Conservation (phyloP, 2,113 vertebrate species). For the Lophius piscatorius region DNA sequence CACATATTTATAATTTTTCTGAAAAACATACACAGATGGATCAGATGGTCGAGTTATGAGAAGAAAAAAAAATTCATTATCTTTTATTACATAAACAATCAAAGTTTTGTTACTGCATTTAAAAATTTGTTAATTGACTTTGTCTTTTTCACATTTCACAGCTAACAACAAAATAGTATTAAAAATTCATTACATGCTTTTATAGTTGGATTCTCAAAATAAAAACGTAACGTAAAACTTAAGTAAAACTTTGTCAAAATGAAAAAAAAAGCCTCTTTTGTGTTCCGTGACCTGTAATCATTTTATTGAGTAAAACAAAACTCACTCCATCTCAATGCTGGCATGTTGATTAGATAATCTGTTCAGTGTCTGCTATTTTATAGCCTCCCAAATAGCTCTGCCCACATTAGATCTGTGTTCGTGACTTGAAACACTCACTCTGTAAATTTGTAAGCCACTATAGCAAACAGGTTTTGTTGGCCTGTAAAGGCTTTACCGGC, state of each 20-base stretch:
- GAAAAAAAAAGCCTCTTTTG: neutral
- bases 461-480: conserved; percentile 80
- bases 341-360: conserved; percentile 59
- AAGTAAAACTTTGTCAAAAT: too few species aligned
- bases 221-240: too few species aligned
- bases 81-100: conserved; percentile 11
- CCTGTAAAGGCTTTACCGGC: conserved; percentile 82
- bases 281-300: conserved; percentile 64
- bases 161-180: conserved; percentile 8
- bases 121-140: conserved; percentile 5
- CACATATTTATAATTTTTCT: conserved; percentile 32
- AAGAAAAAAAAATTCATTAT: too few species aligned
- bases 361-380: conserved; percentile 63
- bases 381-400: conserved; percentile 60
- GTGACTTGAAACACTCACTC: conserved; percentile 83
- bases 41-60: too few species aligned
- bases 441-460: conserved; percentile 79
- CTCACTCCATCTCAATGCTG: conserved; percentile 51
- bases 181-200: too few species aligned
- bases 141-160: conserved; percentile 15
- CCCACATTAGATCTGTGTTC: conserved; percentile 73
- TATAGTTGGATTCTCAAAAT: too few species aligned
- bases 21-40: conserved; percentile 32
- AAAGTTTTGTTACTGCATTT: conserved; percentile 5
- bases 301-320: conserved; percentile 59